Base-by-base conservation (phyloP, 2,888 invertebrate species). In the Idaea aversata region DNA sequence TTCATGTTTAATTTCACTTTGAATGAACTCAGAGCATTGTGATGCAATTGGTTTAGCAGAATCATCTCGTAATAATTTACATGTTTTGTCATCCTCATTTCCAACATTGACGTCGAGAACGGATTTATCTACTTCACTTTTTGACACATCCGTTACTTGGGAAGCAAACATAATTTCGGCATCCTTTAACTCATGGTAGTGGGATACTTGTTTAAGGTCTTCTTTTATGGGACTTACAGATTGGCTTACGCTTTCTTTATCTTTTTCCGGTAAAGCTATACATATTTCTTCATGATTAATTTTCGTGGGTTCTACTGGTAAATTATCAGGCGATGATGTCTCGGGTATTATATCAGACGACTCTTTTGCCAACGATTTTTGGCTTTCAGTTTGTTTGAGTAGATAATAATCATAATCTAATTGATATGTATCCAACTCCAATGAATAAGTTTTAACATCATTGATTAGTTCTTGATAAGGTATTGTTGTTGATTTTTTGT, bases 381-480 rank as follows among this genome's bases (percentile, higher is more conserved):
- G 66, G 3, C 70, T 72, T 70, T 80, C 70, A 57, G 68, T 78
- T 59, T 73, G 65, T 68, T 85, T 80, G 57, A 81, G 70, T 70
- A 86, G 77, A 67, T 80, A 81, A 72, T 88, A 90, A 64, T 86
- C 81, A 70, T 88, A 87, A 70, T 87, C 87, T 68, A 90, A 72
- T 62, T 86, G 77, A 69, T 86, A 75, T 7, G 84, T 81, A 69
- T 91, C 86, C 57, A 89, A 73, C 69, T 85, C 83, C 10, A 84
- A 62, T 1, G 90, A 87, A 73, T 90, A 91, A 0, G 84, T 76
- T 79, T 91, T 92, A 2, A 87, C 70, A 73, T 91, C 91, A 64
- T 89, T 86, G 34, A 83, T 71, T 16, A 93, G 76, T 67, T 82
- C 85, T 71, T 82, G 75, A 66, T 90, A 91, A 5, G 90, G 87